Evolutionary conservation across 2,797 vertebrate genomes (phyloP).

Genomic region (Clarias fuscus): DNA sequence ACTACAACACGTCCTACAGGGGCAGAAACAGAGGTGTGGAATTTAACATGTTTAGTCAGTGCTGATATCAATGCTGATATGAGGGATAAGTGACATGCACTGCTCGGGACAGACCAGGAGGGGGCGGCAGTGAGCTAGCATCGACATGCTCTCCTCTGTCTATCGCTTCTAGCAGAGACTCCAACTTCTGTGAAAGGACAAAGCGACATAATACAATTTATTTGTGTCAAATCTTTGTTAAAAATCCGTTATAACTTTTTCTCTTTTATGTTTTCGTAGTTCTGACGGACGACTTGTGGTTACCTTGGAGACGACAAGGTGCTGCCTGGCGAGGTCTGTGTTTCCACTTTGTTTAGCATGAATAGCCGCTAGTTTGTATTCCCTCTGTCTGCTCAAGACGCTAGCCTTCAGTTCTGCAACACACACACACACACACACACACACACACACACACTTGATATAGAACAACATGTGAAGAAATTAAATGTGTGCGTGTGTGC

Average conservation of each 20-base stretch:
- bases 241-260: too few species aligned
- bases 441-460: not conserved
- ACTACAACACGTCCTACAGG: slow-evolving; percentile 60
- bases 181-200: slow-evolving; percentile 67
- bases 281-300: not conserved
- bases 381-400: slow-evolving; percentile 79
- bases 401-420: slow-evolving; percentile 73
- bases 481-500: not conserved
- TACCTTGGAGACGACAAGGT: slow-evolving; percentile 84
- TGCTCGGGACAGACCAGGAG: slow-evolving; percentile 74
- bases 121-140: slow-evolving; percentile 76
- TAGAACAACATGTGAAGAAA: not conserved
- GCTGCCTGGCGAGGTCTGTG: slow-evolving; percentile 72
- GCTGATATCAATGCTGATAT: too few species aligned
- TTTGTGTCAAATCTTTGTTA: not conserved
- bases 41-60: not conserved
- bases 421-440: slow-evolving; percentile 40
- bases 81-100: not conserved
- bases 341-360: slow-evolving; percentile 81
- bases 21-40: not conserved
- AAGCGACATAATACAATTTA: too few species aligned
- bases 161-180: slow-evolving; percentile 75
- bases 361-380: slow-evolving; percentile 86
- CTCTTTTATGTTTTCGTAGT: too few species aligned
- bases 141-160: slow-evolving; percentile 76